Evolutionary conservation across 2,113 vertebrate species (phyloP).

Genomic region (Mandrillus leucophaeus): DNA sequence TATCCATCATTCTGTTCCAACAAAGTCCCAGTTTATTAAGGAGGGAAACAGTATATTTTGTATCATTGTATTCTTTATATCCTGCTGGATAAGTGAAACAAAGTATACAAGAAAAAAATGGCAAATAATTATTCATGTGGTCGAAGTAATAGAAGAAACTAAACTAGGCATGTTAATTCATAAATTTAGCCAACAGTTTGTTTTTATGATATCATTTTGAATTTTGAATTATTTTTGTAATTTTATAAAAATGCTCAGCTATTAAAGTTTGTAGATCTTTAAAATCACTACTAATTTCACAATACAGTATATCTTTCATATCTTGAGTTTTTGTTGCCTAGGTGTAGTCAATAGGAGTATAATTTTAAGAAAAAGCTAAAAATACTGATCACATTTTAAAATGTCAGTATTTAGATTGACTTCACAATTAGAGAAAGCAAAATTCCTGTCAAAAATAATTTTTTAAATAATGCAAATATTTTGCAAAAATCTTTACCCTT

Average conservation of each 20-base stretch:
- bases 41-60: not conserved
- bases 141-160: not conserved
- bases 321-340: not conserved
- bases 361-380: not conserved
- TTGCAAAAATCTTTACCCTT: not conserved
- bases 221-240: not conserved
- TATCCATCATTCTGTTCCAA: not conserved
- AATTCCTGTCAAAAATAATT: not conserved
- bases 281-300: not conserved
- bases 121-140: not conserved
- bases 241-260: not conserved
- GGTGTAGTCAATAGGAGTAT: not conserved
- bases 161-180: not conserved
- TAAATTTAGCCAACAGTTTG: not conserved
- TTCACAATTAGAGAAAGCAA: not conserved
- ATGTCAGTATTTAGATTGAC: not conserved
- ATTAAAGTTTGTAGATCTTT: not conserved
- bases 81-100: not conserved
- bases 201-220: not conserved
- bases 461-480: conserved; percentile 14
- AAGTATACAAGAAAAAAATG: not conserved
- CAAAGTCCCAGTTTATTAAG: not conserved
- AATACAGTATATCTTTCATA: not conserved
- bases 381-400: not conserved
- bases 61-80: not conserved